Conservation (phyloP, 2,888 invertebrate species). For the Erynnis tages region DNA sequence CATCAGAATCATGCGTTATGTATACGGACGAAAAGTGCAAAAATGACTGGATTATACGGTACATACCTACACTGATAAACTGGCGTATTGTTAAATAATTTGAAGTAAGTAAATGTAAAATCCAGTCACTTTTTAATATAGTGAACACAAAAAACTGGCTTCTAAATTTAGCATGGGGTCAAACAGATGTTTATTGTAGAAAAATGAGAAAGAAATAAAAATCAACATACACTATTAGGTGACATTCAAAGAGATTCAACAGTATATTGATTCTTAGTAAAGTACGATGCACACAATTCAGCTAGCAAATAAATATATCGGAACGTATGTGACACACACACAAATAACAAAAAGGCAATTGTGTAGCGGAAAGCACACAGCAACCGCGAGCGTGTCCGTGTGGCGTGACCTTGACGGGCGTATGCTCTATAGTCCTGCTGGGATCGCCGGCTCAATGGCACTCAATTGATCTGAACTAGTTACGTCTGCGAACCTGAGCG, state of each 20-base stretch:
- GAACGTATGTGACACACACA: slow-evolving; percentile 24
- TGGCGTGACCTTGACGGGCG: slow-evolving; percentile 65
- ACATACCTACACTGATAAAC: background rate
- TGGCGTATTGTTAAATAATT: background rate
- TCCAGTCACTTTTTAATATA: slow-evolving; percentile 14
- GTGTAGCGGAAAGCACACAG: slow-evolving; percentile 44
- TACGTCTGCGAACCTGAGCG: slow-evolving; percentile 69
- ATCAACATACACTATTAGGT: too few species aligned
- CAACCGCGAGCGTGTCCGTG: slow-evolving; percentile 42
- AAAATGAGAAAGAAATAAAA: background rate
- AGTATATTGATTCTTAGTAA: slow-evolving; percentile 4
- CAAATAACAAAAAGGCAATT: slow-evolving; percentile 30
- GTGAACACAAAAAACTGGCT: slow-evolving; percentile 12
- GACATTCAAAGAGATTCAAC: background rate
- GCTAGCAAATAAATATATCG: slow-evolving; percentile 21
- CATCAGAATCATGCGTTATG: slow-evolving; percentile 14
- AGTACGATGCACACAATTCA: slow-evolving; percentile 21
- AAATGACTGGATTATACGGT: slow-evolving; percentile 17
- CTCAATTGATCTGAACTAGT: slow-evolving; percentile 76
- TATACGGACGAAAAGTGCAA: slow-evolving; percentile 19
- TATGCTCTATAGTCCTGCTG: slow-evolving; percentile 56
- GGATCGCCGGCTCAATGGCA: slow-evolving; percentile 69
- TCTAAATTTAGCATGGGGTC: slow-evolving; percentile 9
- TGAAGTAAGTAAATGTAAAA: background rate
- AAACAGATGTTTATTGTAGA: background rate